phyloP scores from a whole-genome alignment of 2,113 vertebrate genomes.

The Calidris pygmaea region DNA sequence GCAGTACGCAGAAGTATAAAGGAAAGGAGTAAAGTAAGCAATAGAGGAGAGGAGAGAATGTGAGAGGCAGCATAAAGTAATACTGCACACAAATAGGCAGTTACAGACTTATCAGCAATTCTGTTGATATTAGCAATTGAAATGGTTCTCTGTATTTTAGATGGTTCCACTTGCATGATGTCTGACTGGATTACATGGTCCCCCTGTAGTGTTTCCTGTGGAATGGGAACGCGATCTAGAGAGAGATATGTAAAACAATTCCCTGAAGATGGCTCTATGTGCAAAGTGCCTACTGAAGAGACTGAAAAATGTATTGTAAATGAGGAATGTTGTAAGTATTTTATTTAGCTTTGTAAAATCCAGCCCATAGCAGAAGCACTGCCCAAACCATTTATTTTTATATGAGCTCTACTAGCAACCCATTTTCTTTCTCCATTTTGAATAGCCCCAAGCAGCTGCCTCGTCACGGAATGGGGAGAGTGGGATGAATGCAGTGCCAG shows the following conservation, averaged over 20 bases:
- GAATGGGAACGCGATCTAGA: constrained; percentile 87
- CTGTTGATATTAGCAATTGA: neutral
- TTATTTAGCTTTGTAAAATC: neutral
- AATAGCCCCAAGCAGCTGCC: constrained; percentile 92
- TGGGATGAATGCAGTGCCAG: constrained; percentile 97
- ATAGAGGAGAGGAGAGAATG: neutral
- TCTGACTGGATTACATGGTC: constrained; percentile 99
- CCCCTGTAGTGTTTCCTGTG: constrained; percentile 91
- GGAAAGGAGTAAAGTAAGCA: neutral
- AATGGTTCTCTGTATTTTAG: constrained; percentile 70
- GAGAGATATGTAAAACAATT: constrained; percentile 97
- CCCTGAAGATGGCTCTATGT: constrained; percentile 92
- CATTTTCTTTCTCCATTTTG: neutral
- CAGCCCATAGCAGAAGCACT: neutral
- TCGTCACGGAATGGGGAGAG: constrained; percentile 94
- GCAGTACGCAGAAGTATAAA: neutral
- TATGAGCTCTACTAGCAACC: neutral
- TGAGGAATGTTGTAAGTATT: constrained; percentile 91
- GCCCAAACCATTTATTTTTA: neutral
- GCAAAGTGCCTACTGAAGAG: constrained; percentile 91
- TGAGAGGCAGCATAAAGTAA: neutral
- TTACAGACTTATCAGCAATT: neutral
- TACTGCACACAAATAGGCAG: neutral
- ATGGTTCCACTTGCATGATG: constrained; percentile 96
- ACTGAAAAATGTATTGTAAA: constrained; percentile 92